Base-by-base conservation (phyloP, 2,113 vertebrate species). In the Riparia riparia region DNA sequence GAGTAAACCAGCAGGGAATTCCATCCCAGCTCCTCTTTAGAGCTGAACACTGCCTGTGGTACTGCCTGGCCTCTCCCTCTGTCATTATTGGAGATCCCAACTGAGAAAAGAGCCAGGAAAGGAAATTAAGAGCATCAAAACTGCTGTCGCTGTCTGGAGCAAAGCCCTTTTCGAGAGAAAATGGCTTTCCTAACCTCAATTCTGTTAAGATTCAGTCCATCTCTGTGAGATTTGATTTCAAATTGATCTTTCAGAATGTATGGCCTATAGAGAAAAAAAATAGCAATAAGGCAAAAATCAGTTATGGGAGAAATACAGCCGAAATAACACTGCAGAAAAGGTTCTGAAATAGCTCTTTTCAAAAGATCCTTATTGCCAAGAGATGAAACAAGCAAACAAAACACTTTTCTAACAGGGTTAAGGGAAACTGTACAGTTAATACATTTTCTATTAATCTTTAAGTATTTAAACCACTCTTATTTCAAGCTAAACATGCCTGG, bases 221-320 rank as follows among this genome's bases (percentile, higher is more conserved):
- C 83, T 89, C 89, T 15, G 29, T 14, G 60, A 89, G 87, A 96
- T 86, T 39, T 91, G 60, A 84, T 86, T 94, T 94, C 83, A 91
- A 84, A 89, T 17, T 78, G 74, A 94, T 90, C 88, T 69, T 66
- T 89, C 86, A 89, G 65, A 91, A 92, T 24, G 26, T 51, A 69
- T 31, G 28, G 60, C 37, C 79, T 70, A 69, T 39, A 81, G 32
- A 73, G 78, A 63, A 47, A 72, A 42, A 78, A 82, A n/a, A 39
- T 0, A n/a, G 47, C 42, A 63, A 63, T 24, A 60, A 84, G 60
- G 47, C 58, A 95, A 91, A 86, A 86, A 66, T 21, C 81, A 89
- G 64, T 78, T 91, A 50, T 50, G 51, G 69, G 69, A 94, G 81
- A 86, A 89, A 86, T 21, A 21, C 9, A 58, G 73, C 9, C 8